These are phyloP conservation scores for Palythoa grandis DNA, from an alignment of 92 coral and sea anemone genomes.

Conservation along the genomic window DNA sequence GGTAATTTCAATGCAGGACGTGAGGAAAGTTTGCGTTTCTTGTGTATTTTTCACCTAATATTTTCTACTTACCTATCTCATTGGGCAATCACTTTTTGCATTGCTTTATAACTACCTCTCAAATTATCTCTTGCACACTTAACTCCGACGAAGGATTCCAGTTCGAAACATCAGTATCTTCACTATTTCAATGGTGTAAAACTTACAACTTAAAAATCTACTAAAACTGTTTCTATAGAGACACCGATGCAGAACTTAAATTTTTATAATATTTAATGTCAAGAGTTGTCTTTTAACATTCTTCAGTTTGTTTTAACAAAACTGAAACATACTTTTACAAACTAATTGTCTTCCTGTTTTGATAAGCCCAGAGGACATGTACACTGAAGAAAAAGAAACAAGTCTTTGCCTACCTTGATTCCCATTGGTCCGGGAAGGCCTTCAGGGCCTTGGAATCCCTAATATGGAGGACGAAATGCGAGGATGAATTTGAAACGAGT, in stretches of 20 bases:
- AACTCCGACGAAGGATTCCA: too few species aligned
- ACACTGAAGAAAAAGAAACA: too few species aligned
- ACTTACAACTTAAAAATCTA: too few species aligned
- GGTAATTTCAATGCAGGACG: background rate
- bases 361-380: too few species aligned
- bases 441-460: constrained; percentile 93
- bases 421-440: constrained; percentile 93
- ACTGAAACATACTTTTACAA: background rate
- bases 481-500: background rate
- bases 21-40: background rate
- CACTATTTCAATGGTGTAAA: too few species aligned
- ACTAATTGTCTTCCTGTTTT: background rate
- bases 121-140: too few species aligned
- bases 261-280: background rate
- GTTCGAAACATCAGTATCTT: too few species aligned
- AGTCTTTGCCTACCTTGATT: constrained; percentile 57
- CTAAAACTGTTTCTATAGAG: too few species aligned
- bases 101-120: too few species aligned
- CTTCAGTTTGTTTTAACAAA: background rate
- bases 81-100: too few species aligned
- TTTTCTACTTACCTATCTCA: too few species aligned
- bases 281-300: background rate
- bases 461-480: background rate
- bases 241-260: too few species aligned
- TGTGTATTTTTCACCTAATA: background rate